Evolutionary conservation across 2,888 invertebrate species (phyloP).

Genomic region (Lymantria dispar): DNA sequence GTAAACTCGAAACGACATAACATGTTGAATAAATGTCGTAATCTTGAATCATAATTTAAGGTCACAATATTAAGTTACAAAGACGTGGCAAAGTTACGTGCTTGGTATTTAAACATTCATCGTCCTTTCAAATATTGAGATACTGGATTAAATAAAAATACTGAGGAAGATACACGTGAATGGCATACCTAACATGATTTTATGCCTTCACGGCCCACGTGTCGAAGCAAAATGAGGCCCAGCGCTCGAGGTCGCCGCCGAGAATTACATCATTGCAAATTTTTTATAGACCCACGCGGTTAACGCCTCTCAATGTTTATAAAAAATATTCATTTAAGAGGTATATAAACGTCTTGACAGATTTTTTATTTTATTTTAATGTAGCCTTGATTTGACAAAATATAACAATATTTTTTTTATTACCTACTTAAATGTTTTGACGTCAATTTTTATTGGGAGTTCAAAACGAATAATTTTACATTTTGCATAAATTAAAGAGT

Average conservation of each 20-base stretch:
- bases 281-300: conserved; percentile 23
- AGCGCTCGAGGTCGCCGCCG: conserved; percentile 34
- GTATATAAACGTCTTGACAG: not conserved
- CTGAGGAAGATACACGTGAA: conserved; percentile 13
- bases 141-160: conserved; percentile 5
- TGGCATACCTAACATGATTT: conserved; percentile 17
- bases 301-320: conserved; percentile 1
- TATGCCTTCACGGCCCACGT: conserved; percentile 31
- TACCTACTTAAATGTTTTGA: too few species aligned
- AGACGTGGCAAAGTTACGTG: not conserved
- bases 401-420: too few species aligned
- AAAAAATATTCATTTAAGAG: conserved; percentile 11
- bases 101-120: not conserved
- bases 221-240: conserved; percentile 27
- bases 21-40: too few species aligned
- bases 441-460: too few species aligned
- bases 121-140: not conserved
- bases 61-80: too few species aligned
- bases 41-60: too few species aligned
- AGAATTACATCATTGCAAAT: conserved; percentile 45
- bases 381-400: too few species aligned
- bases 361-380: too few species aligned
- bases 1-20: too few species aligned
- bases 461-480: too few species aligned
- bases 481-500: too few species aligned